Conservation (phyloP, 2,888 invertebrate species). For the Callimorpha dominula region DNA sequence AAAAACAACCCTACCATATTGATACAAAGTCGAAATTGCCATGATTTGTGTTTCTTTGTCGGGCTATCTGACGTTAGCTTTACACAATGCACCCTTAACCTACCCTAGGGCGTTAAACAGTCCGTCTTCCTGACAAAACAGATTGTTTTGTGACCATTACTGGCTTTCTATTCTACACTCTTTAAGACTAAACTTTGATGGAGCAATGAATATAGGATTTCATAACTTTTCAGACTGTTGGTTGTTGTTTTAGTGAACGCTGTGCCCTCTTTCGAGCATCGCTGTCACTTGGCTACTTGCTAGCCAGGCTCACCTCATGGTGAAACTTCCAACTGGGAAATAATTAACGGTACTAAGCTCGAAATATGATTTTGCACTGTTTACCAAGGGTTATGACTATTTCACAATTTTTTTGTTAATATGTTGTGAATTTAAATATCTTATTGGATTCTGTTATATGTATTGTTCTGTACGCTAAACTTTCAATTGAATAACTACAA, state of each 20-base stretch:
- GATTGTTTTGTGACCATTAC: conserved; percentile 56
- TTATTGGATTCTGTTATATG: neutral
- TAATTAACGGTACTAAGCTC: conserved; percentile 50
- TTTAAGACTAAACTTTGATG: neutral
- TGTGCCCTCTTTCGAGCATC: conserved; percentile 73
- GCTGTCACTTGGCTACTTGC: conserved; percentile 72
- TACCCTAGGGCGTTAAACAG: conserved; percentile 67
- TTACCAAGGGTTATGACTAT: neutral
- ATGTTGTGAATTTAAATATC: neutral
- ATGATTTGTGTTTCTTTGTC: conserved; percentile 45
- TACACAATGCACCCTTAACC: conserved; percentile 84
- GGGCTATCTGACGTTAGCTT: conserved; percentile 67
- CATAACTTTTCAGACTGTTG: conserved; percentile 23
- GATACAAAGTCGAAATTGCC: conserved; percentile 28
- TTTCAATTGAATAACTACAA: neutral
- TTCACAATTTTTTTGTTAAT: neutral
- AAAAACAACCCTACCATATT: conserved; percentile 46
- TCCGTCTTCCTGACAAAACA: conserved; percentile 36
- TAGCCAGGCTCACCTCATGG: conserved; percentile 63
- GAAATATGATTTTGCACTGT: conserved; percentile 35
- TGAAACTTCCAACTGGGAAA: conserved; percentile 48
- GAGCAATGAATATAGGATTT: conserved; percentile 20
- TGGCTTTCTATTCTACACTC: conserved; percentile 24
- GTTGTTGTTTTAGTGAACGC: conserved; percentile 49
- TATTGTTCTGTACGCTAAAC: neutral